A percentile compares a stretch with the other conserved stretches of the same genome.
These are phyloP conservation scores for Drosophila conformis DNA, from an alignment of 2,888 invertebrate species.

Conservation along the genomic window DNA sequence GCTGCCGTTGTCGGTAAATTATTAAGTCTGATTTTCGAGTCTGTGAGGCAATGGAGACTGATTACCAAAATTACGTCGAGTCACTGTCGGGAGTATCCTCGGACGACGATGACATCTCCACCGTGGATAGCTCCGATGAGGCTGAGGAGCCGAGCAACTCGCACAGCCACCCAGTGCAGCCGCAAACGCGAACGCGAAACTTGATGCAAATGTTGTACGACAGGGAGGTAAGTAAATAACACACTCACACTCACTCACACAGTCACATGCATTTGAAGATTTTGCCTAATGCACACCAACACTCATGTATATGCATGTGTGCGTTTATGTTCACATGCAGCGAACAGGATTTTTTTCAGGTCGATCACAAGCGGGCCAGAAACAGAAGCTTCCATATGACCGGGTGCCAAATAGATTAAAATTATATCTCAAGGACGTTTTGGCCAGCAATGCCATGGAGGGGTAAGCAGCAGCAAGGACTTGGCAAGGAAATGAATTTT, in stretches of 20 bases:
- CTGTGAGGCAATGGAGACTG: constrained; percentile 76
- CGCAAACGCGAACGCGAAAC: constrained; percentile 65
- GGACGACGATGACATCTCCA: constrained; percentile 76
- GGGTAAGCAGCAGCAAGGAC: constrained; percentile 70
- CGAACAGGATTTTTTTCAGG: constrained; percentile 86
- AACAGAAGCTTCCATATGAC: constrained; percentile 85
- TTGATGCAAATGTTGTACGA: constrained; percentile 77
- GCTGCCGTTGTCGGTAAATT: constrained; percentile 44
- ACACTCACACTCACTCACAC: neutral
- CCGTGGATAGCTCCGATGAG: constrained; percentile 79
- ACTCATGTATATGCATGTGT: constrained; percentile 59
- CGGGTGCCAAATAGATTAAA: constrained; percentile 87
- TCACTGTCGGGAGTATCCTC: constrained; percentile 76
- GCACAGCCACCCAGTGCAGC: constrained; percentile 32
- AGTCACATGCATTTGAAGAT: neutral
- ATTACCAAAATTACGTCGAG: constrained; percentile 71
- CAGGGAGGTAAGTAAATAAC: constrained; percentile 73
- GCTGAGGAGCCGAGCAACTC: constrained; percentile 53
- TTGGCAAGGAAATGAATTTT: neutral
- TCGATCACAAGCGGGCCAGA: constrained; percentile 85
- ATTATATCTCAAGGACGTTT: constrained; percentile 88
- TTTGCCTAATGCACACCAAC: constrained; percentile 9
- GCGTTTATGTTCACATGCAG: constrained; percentile 76
- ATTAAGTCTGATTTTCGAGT: constrained; percentile 62
- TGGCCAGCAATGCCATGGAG: constrained; percentile 86